Evolutionary conservation across 1,140 invertebrate species (phyloP), one percentile per base, ranked within the genome.

Genomic region (Caerostris darwini): DNA sequence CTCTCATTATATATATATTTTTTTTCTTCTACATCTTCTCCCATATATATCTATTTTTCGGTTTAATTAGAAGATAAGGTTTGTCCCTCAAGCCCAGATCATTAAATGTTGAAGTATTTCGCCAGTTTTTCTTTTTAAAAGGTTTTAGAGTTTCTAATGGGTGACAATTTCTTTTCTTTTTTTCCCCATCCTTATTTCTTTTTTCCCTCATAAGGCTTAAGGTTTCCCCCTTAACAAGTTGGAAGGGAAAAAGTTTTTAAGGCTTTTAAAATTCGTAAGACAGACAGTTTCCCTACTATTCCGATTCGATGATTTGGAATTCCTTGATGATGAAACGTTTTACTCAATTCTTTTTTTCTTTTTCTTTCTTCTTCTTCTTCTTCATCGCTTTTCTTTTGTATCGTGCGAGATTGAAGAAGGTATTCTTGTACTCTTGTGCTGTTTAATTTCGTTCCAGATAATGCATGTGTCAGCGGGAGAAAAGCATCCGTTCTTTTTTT

Each of bases 11-110:
- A 17, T 71, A 7, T 17, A 53, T 81, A 83, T 85, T 19, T n/a
- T 83, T 92, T 83, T 82, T 82, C 81, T 81, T 53, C 85, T 67
- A 3, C 14, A n/a, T 90, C 14, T 58, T n/a, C 10, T 69, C 61
- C 56, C 81, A n/a, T 90, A 67, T 69, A 53, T 56, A 54, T 61
- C 69, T 56, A 82, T 82, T 91, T 92, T 67, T 92, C 77, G 19
- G 90, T 85, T 92, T 92, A 92, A 92, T 92, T 92, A 92, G 90
- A 69, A 83, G 81, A 92, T 92, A 92, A 85, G 58, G 90, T 91
- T n/a, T 92, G 57, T 53, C 86, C 59, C 81, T 50, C 14, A 64
- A 92, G 56, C 71, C 34, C 34, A 57, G 71, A 83, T 85, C 90
- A 92, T 92, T 92, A 92, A 92, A 92, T 92, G 90, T 81, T 85